phyloP scores from a whole-genome alignment of 1,140 invertebrate genomes.

The Prorops nasuta region DNA sequence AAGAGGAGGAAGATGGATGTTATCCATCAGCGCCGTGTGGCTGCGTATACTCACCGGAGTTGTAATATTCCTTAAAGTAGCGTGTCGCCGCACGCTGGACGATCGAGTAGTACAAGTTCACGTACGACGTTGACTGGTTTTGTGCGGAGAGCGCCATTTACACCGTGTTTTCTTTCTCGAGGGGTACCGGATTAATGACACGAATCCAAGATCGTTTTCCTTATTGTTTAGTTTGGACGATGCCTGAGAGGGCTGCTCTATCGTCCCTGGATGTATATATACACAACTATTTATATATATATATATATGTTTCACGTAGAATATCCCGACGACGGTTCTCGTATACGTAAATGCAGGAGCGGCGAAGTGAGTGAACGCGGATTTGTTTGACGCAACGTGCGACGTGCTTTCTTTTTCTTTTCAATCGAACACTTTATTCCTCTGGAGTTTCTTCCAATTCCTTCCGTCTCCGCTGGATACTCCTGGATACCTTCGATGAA shows the following conservation, averaged over 20 bases:
- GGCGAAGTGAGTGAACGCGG: too few species aligned
- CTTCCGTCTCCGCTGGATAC: too few species aligned
- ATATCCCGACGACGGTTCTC: too few species aligned
- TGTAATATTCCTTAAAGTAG: slow-evolving; percentile 59
- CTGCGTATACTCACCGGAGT: slow-evolving; percentile 52
- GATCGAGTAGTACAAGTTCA: slow-evolving; percentile 58
- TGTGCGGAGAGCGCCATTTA: slow-evolving; percentile 59
- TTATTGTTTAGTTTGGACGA: too few species aligned
- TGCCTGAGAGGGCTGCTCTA: too few species aligned
- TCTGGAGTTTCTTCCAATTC: too few species aligned
- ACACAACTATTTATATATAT: slow-evolving; percentile 2
- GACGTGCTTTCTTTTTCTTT: too few species aligned
- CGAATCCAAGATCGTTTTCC: background rate
- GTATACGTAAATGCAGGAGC: too few species aligned
- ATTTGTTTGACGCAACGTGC: too few species aligned
- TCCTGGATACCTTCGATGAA: too few species aligned
- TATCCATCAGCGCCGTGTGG: background rate
- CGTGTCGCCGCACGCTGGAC: slow-evolving; percentile 56
- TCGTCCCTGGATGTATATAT: slow-evolving; percentile 25
- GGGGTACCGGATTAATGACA: too few species aligned
- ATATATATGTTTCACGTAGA: slow-evolving; percentile 14
- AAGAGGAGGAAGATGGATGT: background rate
- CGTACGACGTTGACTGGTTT: slow-evolving; percentile 56
- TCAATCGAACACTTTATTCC: too few species aligned
- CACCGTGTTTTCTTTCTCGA: slow-evolving; percentile 41